Evolutionary conservation across 2,888 invertebrate genomes (phyloP), one percentile per base, ranked within the genome.

Genomic region (Reticulitermes lucifugus): DNA sequence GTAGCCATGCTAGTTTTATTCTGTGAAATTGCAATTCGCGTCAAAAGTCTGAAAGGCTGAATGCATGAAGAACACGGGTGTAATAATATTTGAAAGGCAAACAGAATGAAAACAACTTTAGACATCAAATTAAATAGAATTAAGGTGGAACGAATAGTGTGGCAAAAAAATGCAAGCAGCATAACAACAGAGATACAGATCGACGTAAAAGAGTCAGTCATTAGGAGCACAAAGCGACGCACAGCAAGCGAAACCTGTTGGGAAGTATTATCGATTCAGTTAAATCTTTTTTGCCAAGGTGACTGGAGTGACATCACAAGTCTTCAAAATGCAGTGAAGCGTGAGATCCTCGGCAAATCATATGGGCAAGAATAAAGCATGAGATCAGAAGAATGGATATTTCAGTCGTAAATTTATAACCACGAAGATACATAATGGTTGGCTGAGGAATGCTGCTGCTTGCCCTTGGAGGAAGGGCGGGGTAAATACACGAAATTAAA

Each of bases 81-180:
- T 46, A n/a, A 43, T 46, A 77, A 77, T 43, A 77, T 41, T 29
- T 77, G 75, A 77, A 77, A 77, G 43, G 29, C 75, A 43, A 77
- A 10, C 22, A 79, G 51, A 79, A 79, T 79, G 35, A 25, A 79
- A 79, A 51, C 79, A 51, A 51, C 79, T 46, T 55, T 55, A 79
- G 51, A 79, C 51, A 79, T 79, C 79, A 51, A 79, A 79, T 79
- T 79, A 79, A 79, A 43, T 29, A 43, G 55, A 79, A 55, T 79
- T 55, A 79, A 79, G 25, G 25, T 79, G 55, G 25, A 43, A 22
- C 43, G 46, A 46, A 46, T 7, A 41, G 51, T 51, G 51, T 46
- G n/a, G 18, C 51, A 29, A 51, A 79, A 79, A 77, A 79, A 25
- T 18, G 25, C 51, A 55, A 55, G 43, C n/a, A n/a, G 14, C n/a